Conservation (phyloP, 2,113 vertebrate species). For the Vireo altiloquus region DNA sequence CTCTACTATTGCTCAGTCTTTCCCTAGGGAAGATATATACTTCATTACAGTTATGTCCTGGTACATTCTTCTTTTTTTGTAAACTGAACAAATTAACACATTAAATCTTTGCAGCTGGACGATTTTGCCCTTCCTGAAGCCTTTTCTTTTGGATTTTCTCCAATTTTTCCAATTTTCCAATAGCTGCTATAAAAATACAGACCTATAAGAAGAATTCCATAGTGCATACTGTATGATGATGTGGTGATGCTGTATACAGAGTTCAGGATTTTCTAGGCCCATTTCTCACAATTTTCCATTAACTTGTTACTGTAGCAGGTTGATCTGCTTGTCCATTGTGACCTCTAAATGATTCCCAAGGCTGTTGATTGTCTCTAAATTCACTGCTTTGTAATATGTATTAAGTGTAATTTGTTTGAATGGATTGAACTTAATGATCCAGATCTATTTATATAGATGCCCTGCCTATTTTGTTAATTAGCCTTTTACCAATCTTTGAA, state of each 20-base stretch:
- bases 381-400: background rate
- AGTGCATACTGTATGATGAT: too few relatives aligned
- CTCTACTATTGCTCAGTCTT: background rate
- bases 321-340: background rate
- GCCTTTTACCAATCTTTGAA: background rate
- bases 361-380: background rate
- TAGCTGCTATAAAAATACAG: background rate
- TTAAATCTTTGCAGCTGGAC: background rate
- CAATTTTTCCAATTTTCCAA: background rate
- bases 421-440: background rate
- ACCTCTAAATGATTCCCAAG: background rate
- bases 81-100: background rate
- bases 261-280: background rate
- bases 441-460: background rate
- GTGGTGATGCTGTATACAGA: background rate
- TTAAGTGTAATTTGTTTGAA: background rate
- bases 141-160: background rate
- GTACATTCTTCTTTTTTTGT: background rate
- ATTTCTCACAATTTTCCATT: background rate
- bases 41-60: background rate
- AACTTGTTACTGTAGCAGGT: background rate
- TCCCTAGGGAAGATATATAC: background rate
- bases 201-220: background rate
- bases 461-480: background rate
- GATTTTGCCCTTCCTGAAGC: background rate